Evolutionary conservation across 2,113 vertebrate genomes (phyloP).

Genomic region (Megaceryle torquata): DNA sequence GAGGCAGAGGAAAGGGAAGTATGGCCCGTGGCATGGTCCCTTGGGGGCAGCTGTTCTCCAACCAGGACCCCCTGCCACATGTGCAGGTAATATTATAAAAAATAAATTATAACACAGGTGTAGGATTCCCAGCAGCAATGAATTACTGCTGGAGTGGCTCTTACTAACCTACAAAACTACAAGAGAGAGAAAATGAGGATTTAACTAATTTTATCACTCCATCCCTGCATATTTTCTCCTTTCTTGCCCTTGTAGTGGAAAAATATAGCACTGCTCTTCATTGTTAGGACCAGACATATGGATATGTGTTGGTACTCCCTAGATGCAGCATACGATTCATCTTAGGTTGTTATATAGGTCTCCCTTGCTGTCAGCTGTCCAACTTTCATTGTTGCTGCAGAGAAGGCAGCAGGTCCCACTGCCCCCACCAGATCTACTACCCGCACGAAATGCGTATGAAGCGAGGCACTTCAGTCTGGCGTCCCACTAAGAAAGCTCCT

Average conservation of each 20-base stretch:
- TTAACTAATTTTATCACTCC: neutral
- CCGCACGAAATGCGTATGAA: neutral
- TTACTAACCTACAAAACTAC: neutral
- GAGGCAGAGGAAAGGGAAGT: neutral
- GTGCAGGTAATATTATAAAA: neutral
- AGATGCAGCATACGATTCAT: neutral
- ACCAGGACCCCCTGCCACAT: neutral
- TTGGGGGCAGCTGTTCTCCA: neutral
- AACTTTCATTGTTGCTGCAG: neutral
- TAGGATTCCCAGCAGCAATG: neutral
- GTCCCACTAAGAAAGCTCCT: accelerated
- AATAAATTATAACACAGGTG: neutral
- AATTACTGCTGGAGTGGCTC: neutral
- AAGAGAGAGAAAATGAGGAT: neutral
- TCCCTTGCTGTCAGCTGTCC: neutral
- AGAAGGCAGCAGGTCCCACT: neutral
- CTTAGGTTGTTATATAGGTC: neutral
- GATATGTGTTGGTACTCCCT: neutral
- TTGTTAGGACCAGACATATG: neutral
- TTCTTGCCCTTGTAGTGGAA: neutral
- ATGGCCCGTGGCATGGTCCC: neutral
- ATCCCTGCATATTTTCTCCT: neutral
- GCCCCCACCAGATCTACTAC: neutral
- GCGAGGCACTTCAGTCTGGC: neutral
- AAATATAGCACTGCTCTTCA: neutral